phyloP scores from a whole-genome alignment of 2,113 vertebrate species.

The cattle (Bos taurus) region ARS-UCD2.0 NC_037331.1:116508501-116509000 shows the following conservation, averaged over 20 bases:
- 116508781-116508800: not conserved
- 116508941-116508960: not conserved
- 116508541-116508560: no score
- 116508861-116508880: fast-evolving
- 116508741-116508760: not conserved
- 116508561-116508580: fast-evolving
- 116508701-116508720: not conserved
- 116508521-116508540: no score
- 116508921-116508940: not conserved
- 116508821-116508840: not conserved
- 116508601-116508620: fast-evolving
- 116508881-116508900: not conserved
- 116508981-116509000: fast-evolving
- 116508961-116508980: not conserved
- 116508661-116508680: not conserved
- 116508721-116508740: not conserved
- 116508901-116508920: not conserved
- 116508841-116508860: no score
- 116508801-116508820: not conserved
- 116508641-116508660: no score
- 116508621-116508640: fast-evolving
- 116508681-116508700: not conserved
- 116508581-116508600: no score
- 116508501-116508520: no score
- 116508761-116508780: not conserved